Percentiles rank a stretch among this genome's conserved stretches.
phyloP scores from a whole-genome alignment of 2,888 invertebrate species.

The Drosophila seclusa region DNA sequence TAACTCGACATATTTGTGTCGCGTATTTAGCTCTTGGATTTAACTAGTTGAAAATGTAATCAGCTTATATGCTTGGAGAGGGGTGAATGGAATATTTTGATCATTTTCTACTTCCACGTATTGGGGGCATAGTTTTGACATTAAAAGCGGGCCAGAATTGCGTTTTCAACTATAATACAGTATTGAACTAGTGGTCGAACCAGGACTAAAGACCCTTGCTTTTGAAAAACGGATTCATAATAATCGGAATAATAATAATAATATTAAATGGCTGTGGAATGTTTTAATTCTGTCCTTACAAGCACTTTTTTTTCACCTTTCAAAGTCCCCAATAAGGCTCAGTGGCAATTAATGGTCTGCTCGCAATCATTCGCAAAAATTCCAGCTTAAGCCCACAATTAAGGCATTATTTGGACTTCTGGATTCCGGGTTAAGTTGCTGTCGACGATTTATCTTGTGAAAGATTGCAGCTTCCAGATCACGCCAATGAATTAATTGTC shows the following conservation, averaged over 20 bases:
- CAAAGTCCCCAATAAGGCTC: not conserved
- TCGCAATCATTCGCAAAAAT: not conserved
- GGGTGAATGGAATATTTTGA: not conserved
- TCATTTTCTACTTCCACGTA: not conserved
- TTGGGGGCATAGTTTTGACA: not conserved
- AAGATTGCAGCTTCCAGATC: not conserved
- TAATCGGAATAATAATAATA: not conserved
- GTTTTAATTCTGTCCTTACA: not conserved
- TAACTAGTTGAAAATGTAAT: constrained; percentile 34
- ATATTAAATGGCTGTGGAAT: not conserved
- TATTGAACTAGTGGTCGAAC: not conserved
- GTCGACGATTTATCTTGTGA: not conserved
- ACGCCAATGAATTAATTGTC: constrained; percentile 57
- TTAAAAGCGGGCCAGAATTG: not conserved
- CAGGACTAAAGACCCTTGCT: not conserved
- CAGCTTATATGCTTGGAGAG: constrained; percentile 16
- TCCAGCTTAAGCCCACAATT: not conserved
- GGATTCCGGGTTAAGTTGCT: not conserved
- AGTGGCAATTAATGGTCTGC: not conserved
- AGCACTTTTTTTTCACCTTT: not conserved
- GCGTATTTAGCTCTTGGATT: constrained; percentile 18
- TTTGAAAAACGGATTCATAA: not conserved
- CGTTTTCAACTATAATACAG: not conserved
- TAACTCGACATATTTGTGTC: constrained; percentile 23
- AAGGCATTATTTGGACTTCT: not conserved